phyloP scores from a whole-genome alignment of 2,797 vertebrate species.

The Enteromius mattozi region DNA sequence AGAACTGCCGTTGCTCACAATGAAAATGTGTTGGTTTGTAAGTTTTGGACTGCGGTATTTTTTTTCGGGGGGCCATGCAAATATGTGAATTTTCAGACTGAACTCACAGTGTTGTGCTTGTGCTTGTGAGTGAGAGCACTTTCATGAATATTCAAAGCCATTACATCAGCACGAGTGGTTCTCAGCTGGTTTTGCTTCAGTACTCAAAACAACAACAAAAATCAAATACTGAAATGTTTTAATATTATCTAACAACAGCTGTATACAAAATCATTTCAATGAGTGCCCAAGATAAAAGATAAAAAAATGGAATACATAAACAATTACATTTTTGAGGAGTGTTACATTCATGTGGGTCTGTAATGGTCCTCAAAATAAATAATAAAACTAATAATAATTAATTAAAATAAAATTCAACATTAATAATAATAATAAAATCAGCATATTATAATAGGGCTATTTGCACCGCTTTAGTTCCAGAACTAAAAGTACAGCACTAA shows the following conservation, averaged over 20 bases:
- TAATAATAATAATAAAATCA: too few relatives aligned
- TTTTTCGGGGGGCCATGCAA: not conserved
- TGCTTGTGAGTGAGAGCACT: slow-evolving; percentile 63
- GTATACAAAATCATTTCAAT: not conserved
- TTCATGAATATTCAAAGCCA: slow-evolving; percentile 64
- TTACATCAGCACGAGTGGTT: slow-evolving; percentile 4
- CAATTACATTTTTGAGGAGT: not conserved
- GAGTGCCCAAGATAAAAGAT: not conserved
- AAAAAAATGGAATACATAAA: not conserved
- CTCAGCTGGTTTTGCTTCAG: not conserved
- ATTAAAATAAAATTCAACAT: too few relatives aligned
- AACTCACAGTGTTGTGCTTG: slow-evolving; percentile 44
- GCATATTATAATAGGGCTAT: too few relatives aligned
- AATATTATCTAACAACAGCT: not conserved
- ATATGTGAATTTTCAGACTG: not conserved
- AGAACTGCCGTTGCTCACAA: not conserved
- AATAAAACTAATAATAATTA: too few relatives aligned
- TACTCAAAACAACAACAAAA: not conserved
- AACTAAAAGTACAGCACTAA: too few relatives aligned
- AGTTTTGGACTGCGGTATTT: not conserved
- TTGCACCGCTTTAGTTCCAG: too few relatives aligned
- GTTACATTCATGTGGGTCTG: not conserved
- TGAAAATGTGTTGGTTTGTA: slow-evolving; percentile 16
- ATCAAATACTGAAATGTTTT: slow-evolving; percentile 7
- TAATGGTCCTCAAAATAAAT: not conserved